Evolutionary conservation across 2,797 vertebrate species (phyloP).

Genomic region (Brachyalestes nurse): DNA sequence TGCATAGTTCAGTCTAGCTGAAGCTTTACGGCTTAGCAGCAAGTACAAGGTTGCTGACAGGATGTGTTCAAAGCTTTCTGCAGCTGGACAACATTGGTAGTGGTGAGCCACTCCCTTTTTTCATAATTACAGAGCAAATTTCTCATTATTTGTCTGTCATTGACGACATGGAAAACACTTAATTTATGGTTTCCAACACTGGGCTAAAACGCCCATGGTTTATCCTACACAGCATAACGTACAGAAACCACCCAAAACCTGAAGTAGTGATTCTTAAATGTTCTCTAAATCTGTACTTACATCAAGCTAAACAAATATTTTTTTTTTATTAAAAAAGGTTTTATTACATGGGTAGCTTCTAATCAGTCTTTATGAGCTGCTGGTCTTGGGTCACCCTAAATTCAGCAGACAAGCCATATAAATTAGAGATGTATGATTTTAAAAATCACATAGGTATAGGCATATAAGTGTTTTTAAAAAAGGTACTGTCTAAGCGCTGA

Average conservation of each 20-base stretch:
- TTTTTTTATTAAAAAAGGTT: neutral
- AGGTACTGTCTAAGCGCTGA: too few relatives aligned
- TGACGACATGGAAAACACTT: neutral
- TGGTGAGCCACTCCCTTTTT: conserved; percentile 41
- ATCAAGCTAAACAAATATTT: neutral
- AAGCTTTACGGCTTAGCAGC: conserved; percentile 46
- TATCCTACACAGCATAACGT: neutral
- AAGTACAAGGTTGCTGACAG: conserved; percentile 8
- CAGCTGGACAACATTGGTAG: conserved; percentile 49
- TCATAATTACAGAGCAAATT: conserved; percentile 43
- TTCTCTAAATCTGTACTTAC: neutral
- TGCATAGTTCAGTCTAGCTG: conserved; percentile 31
- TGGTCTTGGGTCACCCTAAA: neutral
- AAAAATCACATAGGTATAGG: too few relatives aligned
- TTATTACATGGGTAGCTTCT: neutral
- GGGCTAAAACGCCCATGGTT: neutral
- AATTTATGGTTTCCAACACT: conserved; percentile 35
- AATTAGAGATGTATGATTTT: too few relatives aligned
- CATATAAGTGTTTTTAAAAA: too few relatives aligned
- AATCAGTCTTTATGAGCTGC: neutral
- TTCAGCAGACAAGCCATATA: neutral
- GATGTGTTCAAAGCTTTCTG: neutral
- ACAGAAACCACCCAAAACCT: neutral
- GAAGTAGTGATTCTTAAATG: neutral
- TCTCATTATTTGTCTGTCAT: conserved; percentile 13